A percentile compares a stretch with the other conserved stretches of the same genome.
Evolutionary conservation across 37 sponge, comb jelly and placozoan genomes (phyloP).

Genomic region (Ephydatia muelleri): DNA sequence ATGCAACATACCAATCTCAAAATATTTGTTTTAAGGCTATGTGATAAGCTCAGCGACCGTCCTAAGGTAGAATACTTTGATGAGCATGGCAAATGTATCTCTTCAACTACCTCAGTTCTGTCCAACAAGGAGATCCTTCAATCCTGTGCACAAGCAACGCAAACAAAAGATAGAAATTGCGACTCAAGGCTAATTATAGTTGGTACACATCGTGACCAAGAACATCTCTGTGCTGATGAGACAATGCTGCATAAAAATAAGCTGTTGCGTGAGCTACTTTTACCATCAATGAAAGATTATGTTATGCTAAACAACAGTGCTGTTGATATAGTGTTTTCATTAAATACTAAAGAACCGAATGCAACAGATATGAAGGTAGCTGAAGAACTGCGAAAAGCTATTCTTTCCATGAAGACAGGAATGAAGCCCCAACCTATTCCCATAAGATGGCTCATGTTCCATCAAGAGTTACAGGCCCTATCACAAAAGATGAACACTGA

Average conservation of each 20-base stretch:
- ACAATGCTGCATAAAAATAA: slow-evolving; percentile 4
- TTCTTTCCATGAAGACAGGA: background rate
- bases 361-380: background rate
- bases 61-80: slow-evolving; percentile 1
- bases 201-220: slow-evolving; percentile 19
- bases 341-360: slow-evolving; percentile 26
- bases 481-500: background rate
- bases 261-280: slow-evolving; percentile 6
- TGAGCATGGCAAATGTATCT: slow-evolving; percentile 6
- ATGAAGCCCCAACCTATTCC: slow-evolving; percentile 8
- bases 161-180: background rate
- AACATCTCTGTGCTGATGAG: background rate
- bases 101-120: background rate
- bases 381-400: background rate
- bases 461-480: slow-evolving; percentile 2
- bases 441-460: slow-evolving; percentile 3
- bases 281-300: slow-evolving; percentile 7
- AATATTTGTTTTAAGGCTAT: slow-evolving; percentile 18
- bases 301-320: background rate
- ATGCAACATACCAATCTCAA: background rate
- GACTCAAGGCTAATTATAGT: slow-evolving; percentile 8
- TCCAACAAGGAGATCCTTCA: slow-evolving; percentile 5
- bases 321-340: slow-evolving; percentile 6
- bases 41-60: slow-evolving; percentile 1
- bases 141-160: slow-evolving; percentile 6